phyloP scores from a whole-genome alignment of 2,888 invertebrate genomes.

The Drosophila hamatofila region DNA sequence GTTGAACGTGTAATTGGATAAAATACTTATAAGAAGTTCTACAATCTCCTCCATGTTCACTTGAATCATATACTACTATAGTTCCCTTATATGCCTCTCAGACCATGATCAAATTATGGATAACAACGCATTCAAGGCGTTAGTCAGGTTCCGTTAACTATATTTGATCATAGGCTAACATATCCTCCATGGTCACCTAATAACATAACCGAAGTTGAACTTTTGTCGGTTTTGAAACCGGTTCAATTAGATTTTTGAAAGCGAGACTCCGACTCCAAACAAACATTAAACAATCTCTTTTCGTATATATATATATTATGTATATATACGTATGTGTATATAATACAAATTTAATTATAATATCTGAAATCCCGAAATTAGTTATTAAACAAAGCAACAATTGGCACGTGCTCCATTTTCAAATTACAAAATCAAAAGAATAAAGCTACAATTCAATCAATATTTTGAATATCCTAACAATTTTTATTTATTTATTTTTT shows the following conservation, averaged over 20 bases:
- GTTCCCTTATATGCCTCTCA: not conserved
- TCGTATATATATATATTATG: not conserved
- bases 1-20: no score
- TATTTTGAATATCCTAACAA: constrained; percentile 79
- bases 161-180: not conserved
- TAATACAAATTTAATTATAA: not conserved
- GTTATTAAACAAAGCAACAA: not conserved
- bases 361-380: not conserved
- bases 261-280: not conserved
- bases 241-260: constrained; percentile 7
- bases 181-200: constrained; percentile 7
- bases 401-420: not conserved
- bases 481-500: constrained; percentile 59
- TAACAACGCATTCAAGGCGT: not conserved
- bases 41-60: not conserved
- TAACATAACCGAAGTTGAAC: not conserved
- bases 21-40: not conserved
- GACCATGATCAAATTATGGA: not conserved
- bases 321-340: not conserved
- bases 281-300: not conserved
- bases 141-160: not conserved
- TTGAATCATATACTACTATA: not conserved
- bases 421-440: no score
- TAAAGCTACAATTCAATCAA: constrained; percentile 12
- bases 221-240: not conserved